phyloP scores from a whole-genome alignment of 2,113 vertebrate species.

The Sturnus vulgaris region DNA sequence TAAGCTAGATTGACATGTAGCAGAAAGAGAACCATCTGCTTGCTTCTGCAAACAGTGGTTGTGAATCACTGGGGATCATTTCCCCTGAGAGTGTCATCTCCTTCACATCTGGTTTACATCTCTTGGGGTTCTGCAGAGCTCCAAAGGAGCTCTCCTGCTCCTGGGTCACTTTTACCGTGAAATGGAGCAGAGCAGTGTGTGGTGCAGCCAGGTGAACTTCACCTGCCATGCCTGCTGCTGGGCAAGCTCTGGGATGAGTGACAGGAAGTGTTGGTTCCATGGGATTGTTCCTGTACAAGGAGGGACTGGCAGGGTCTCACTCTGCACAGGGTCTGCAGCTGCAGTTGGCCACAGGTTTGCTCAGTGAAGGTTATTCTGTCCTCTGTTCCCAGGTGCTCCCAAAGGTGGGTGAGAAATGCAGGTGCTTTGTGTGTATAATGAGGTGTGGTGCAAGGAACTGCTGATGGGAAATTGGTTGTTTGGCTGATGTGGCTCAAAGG shows the following conservation, averaged over 20 bases:
- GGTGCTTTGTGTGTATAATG: not conserved
- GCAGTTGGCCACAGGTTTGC: fast-evolving
- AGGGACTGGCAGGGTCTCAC: not conserved
- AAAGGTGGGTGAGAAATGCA: not conserved
- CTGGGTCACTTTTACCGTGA: not conserved
- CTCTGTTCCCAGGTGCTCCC: not conserved
- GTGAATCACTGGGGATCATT: not conserved
- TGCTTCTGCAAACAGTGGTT: not conserved
- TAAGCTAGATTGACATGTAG: not conserved
- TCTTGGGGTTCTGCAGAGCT: not conserved
- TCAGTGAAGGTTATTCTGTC: fast-evolving
- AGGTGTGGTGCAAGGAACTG: not conserved
- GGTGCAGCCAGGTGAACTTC: not conserved
- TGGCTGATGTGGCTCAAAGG: not conserved
- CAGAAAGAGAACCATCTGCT: not conserved
- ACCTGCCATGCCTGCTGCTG: not conserved
- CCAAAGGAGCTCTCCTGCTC: not conserved
- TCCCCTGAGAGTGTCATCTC: not conserved
- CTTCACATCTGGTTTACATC: not conserved
- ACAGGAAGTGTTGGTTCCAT: not conserved
- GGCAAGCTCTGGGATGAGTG: not conserved
- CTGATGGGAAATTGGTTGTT: not conserved
- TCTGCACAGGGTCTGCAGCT: not conserved
- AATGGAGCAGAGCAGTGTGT: not conserved
- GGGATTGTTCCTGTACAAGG: not conserved